Base-by-base conservation (phyloP, 2,113 vertebrate genomes). In the Ia io region DNA sequence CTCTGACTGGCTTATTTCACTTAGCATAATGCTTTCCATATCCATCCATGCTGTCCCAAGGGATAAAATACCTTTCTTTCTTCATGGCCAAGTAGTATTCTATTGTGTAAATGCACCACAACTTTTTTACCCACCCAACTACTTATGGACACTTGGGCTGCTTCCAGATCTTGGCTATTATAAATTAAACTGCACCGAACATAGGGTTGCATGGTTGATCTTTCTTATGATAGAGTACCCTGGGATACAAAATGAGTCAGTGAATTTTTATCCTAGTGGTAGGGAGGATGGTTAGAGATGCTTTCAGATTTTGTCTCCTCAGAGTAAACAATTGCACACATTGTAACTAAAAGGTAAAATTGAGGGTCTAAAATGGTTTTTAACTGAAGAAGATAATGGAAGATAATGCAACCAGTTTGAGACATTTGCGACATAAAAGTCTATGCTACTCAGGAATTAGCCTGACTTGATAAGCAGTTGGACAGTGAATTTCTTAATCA, bases 221-320 rank as follows among this genome's bases (percentile, higher is more conserved):
- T 87, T 71, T 65, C 30, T 86, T 63, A 25, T 16, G 37, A 74
- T 35, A 61, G 69, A 74, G 12, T 2, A 49, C 12, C 9, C 35
- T 28, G n/a, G n/a, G n/a, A 80, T 44, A 83, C 51, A 67, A 71
- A 76, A 90, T 47, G 20, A 65, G 59, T 87, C 40, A 40, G 22
- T 59, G 42, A 82, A 14, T 10, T 85, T 78, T 94, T 82, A 40
- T 69, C 67, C 79, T 23, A 30, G 20, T 82, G 44, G 3, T 28
- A 73, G 13, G 17, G 70, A 76, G 40, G 30, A 32, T 90, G 20
- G 67, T 32, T 85, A 42, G 91, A 76, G 6, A 53, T 44, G 18
- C 5, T 87, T 95, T 84, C 14, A 83, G 25, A 37, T 61, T 96
- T 95, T 90, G 82, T 84, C 30, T 93, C 35, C 37, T 90, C 9